Conservation (phyloP, 2,113 vertebrate genomes). For the Holacanthus passer region DNA sequence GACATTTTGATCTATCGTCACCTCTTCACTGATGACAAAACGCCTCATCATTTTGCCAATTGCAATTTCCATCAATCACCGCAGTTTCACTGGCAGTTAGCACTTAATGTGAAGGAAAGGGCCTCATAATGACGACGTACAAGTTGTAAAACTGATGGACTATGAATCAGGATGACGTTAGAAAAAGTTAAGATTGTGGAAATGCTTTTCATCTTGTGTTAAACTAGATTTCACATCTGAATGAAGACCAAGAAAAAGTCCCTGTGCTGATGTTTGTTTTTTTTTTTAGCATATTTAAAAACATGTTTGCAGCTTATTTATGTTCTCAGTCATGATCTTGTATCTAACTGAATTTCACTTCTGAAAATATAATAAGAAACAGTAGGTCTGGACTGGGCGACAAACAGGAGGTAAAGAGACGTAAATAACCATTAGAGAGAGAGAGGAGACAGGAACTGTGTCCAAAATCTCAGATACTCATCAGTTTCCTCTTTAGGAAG, state of each 20-base stretch:
- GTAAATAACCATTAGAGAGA: background rate
- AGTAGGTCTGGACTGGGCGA: no score
- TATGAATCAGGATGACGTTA: background rate
- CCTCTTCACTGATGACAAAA: background rate
- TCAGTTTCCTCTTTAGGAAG: background rate
- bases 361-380: no score
- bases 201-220: background rate
- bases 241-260: background rate
- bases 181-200: background rate
- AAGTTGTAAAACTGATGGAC: background rate
- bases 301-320: no score
- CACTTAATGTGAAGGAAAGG: background rate
- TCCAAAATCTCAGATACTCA: constrained; percentile 1
- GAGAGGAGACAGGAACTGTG: background rate
- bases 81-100: background rate
- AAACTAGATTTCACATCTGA: background rate
- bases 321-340: background rate
- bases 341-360: no score
- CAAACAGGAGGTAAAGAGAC: no score
- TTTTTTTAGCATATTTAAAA: background rate
- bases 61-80: background rate
- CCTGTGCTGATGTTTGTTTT: background rate
- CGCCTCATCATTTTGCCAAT: background rate
- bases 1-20: background rate
- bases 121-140: background rate